Evolutionary conservation across 2,113 vertebrate species (phyloP).

Genomic region (Petrocephalus zakoni): DNA sequence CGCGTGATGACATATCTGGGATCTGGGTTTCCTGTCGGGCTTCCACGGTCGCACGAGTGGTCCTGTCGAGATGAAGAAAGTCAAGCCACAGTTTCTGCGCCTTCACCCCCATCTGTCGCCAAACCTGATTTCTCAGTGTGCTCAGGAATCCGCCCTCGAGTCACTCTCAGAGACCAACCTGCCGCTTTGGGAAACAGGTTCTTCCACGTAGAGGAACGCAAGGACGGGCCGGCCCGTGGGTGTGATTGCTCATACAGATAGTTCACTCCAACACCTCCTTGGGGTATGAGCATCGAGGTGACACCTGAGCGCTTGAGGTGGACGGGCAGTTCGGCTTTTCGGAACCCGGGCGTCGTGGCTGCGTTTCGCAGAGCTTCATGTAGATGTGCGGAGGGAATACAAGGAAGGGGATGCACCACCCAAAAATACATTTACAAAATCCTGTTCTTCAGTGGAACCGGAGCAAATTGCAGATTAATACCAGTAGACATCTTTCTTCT

Average conservation of each 20-base stretch:
- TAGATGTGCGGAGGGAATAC: background rate
- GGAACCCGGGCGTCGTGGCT: background rate
- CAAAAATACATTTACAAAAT: background rate
- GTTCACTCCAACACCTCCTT: background rate
- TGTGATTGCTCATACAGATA: background rate
- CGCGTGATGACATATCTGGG: background rate
- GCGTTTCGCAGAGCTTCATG: background rate
- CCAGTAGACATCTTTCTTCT: conserved; percentile 43
- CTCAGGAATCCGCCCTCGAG: background rate
- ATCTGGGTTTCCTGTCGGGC: background rate
- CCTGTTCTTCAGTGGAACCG: background rate
- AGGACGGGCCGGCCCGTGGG: background rate
- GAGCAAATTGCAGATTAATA: conserved; percentile 27
- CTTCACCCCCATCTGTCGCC: background rate
- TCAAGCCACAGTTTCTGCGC: too few species aligned
- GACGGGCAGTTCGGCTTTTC: background rate
- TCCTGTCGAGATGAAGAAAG: background rate
- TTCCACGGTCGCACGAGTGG: background rate
- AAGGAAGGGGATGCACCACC: background rate
- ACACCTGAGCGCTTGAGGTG: background rate
- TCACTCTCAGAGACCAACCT: background rate
- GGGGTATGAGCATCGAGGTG: background rate
- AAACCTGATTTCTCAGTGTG: background rate
- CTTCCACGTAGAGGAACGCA: background rate
- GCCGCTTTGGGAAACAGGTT: conserved; percentile 17